phyloP scores from a whole-genome alignment of 2,113 vertebrate genomes.

The Atractosteus spatula region DNA sequence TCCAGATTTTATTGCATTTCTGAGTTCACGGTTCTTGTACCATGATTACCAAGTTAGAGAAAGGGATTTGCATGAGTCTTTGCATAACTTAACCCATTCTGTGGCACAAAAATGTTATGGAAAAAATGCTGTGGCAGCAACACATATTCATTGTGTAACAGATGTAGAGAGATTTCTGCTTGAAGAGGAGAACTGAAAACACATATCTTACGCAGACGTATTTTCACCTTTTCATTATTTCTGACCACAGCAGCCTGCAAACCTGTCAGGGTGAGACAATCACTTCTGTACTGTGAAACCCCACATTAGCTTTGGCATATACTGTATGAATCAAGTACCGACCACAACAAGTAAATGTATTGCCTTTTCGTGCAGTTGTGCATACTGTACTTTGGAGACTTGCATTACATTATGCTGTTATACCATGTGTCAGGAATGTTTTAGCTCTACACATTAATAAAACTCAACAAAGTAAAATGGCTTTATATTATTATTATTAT shows the following conservation, averaged over 20 bases:
- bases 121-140: neutral
- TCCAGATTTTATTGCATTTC: conserved; percentile 65
- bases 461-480: no score
- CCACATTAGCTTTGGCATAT: conserved; percentile 17
- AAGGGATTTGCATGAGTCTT: conserved; percentile 4
- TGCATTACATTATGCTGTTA: no score
- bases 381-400: no score
- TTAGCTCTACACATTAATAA: no score
- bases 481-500: neutral
- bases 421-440: no score
- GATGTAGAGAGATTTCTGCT: neutral
- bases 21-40: conserved; percentile 11
- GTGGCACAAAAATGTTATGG: neutral
- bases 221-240: neutral
- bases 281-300: conserved; percentile 9
- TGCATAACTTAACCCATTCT: conserved; percentile 6
- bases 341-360: neutral
- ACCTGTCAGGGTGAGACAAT: neutral
- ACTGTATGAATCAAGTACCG: neutral
- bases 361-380: no score
- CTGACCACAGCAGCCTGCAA: conserved; percentile 1
- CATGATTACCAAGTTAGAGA: conserved; percentile 8
- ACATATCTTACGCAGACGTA: no score
- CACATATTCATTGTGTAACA: neutral
- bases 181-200: neutral